phyloP scores from a whole-genome alignment of 2,888 invertebrate species.

The Tipula helvola region DNA sequence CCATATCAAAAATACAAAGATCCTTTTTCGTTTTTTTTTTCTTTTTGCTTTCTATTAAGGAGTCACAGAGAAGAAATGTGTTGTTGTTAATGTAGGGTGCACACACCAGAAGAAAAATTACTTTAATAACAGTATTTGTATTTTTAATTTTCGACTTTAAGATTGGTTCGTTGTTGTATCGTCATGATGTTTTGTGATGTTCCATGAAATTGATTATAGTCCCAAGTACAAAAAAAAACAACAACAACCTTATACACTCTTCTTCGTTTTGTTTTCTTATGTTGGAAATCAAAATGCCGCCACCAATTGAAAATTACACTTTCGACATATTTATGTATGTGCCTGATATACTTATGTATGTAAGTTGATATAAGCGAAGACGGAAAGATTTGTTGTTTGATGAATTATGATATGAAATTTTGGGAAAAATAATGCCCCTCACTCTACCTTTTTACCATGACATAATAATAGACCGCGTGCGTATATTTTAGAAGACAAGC shows the following conservation, averaged over 20 bases:
- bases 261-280: not conserved
- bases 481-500: not conserved
- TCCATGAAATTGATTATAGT: slow-evolving; percentile 4
- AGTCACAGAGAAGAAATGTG: not conserved
- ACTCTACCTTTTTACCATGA: not conserved
- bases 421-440: not conserved
- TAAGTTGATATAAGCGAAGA: not conserved
- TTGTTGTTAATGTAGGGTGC: not conserved
- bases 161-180: not conserved
- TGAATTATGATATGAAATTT: not conserved
- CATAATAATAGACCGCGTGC: not conserved
- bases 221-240: not conserved
- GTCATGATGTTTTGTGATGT: not conserved
- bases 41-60: not conserved
- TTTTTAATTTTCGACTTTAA: not conserved
- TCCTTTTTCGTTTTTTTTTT: not conserved
- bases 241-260: not conserved
- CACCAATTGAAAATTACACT: slow-evolving; percentile 4
- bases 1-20: not conserved
- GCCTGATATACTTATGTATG: not conserved
- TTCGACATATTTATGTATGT: not conserved
- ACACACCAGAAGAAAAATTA: not conserved
- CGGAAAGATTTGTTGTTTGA: not conserved
- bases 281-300: not conserved
- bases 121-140: not conserved